Percentiles rank a stretch among this genome's conserved stretches.
These are phyloP conservation scores for Drosophila ironensis DNA, from an alignment of 1,140 invertebrate genomes.

Conservation along the genomic window DNA sequence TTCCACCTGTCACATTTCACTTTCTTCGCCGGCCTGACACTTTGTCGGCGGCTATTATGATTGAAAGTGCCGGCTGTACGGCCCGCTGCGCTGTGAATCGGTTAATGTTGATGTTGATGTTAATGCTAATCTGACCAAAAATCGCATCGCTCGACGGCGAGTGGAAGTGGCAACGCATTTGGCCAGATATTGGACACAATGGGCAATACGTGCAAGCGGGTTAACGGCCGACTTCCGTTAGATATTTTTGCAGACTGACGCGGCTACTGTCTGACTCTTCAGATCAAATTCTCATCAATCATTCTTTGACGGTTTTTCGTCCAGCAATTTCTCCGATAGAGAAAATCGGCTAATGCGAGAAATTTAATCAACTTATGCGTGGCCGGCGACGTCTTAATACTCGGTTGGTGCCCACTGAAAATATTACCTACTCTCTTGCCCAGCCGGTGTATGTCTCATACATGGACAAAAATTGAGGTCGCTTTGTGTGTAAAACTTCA, in stretches of 20 bases:
- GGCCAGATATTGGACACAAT: constrained; percentile 26
- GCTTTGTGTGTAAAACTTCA: no score
- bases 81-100: constrained; percentile 29
- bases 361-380: constrained; percentile 74
- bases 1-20: constrained; percentile 58
- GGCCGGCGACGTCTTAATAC: constrained; percentile 57
- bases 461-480: background rate
- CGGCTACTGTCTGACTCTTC: constrained; percentile 21
- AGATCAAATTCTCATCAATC: constrained; percentile 66
- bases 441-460: constrained; percentile 11
- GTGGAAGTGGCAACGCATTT: constrained; percentile 15
- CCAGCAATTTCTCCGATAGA: constrained; percentile 57
- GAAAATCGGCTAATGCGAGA: constrained; percentile 74
- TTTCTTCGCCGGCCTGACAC: constrained; percentile 49
- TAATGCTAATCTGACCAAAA: constrained; percentile 57
- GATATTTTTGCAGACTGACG: constrained; percentile 26
- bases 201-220: constrained; percentile 32
- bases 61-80: constrained; percentile 56
- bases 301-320: constrained; percentile 54
- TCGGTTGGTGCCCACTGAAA: constrained; percentile 22
- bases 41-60: constrained; percentile 49
- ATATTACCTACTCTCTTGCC: background rate
- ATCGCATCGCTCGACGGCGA: constrained; percentile 8
- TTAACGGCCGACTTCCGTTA: constrained; percentile 57
- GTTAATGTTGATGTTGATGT: no score